Evolutionary conservation across 2,113 vertebrate species (phyloP).

Genomic region (Scomber scombrus): DNA sequence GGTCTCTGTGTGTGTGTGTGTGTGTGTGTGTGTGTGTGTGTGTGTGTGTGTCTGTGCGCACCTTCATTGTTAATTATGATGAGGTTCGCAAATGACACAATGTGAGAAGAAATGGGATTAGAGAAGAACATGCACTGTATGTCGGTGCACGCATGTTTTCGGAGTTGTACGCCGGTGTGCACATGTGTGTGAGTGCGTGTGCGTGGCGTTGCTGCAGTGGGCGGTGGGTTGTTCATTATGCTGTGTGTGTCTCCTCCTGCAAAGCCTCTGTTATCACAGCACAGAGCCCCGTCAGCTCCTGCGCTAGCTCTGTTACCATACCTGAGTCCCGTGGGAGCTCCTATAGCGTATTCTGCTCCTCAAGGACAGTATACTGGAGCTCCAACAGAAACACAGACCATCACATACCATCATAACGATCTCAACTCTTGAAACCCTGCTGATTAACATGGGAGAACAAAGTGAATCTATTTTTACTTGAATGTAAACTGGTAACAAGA

Average conservation of each 20-base stretch:
- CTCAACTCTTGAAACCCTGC: neutral
- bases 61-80: neutral
- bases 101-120: neutral
- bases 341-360: constrained; percentile 51
- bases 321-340: constrained; percentile 49
- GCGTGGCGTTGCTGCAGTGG: constrained; percentile 53
- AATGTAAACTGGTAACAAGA: too few species aligned
- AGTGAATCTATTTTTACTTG: too few species aligned
- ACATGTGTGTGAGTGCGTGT: constrained; percentile 18
- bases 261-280: constrained; percentile 76
- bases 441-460: neutral
- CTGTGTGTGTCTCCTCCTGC: constrained; percentile 65
- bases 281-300: constrained; percentile 57
- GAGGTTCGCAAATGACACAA: constrained; percentile 4
- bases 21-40: neutral
- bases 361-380: constrained; percentile 39
- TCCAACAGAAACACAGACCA: constrained; percentile 31
- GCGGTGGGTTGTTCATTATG: constrained; percentile 68
- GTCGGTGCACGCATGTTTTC: neutral
- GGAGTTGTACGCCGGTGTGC: neutral
- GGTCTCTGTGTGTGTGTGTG: neutral
- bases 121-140: neutral
- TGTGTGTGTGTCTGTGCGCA: neutral
- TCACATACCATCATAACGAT: constrained; percentile 1
- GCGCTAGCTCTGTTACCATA: constrained; percentile 36